Evolutionary conservation across 2,797 vertebrate species (phyloP).

Genomic region (Eidolon dupreanum): DNA sequence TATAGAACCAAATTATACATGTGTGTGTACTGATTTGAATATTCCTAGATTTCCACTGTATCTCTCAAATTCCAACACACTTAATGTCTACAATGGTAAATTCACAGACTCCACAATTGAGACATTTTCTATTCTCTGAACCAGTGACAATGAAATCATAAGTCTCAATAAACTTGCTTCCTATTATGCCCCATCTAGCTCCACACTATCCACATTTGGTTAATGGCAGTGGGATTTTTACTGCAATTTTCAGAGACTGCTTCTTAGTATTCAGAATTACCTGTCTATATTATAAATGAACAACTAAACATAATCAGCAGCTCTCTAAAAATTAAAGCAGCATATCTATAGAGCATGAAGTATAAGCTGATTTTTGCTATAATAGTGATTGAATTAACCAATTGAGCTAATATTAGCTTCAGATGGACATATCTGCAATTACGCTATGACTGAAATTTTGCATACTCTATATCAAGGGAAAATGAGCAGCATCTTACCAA

Average conservation of each 20-base stretch:
- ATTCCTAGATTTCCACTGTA: background rate
- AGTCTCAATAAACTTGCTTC: conserved; percentile 55
- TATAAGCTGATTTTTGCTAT: background rate
- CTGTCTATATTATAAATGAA: conserved; percentile 55
- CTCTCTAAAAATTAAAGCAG: conserved; percentile 17
- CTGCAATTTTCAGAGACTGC: background rate
- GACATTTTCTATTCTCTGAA: conserved; percentile 11
- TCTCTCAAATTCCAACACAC: conserved; percentile 64
- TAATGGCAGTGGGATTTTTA: conserved; percentile 51
- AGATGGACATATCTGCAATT: conserved; percentile 44
- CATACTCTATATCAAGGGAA: background rate
- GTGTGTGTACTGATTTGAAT: background rate
- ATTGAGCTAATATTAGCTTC: background rate
- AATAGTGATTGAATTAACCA: conserved; percentile 7
- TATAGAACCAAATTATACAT: background rate
- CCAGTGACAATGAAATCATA: background rate
- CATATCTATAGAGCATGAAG: background rate
- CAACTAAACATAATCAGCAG: conserved; percentile 43
- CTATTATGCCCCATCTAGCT: background rate
- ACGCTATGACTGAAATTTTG: conserved; percentile 36
- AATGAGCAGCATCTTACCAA: conserved; percentile 21
- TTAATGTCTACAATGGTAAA: conserved; percentile 58
- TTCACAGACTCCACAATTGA: conserved; percentile 35
- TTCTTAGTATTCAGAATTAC: conserved; percentile 34
- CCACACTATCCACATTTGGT: background rate